A percentile compares a stretch with the other conserved stretches of the same genome.
phyloP scores from a whole-genome alignment of 2,113 vertebrate species.

The Acanthochromis polyacanthus region DNA sequence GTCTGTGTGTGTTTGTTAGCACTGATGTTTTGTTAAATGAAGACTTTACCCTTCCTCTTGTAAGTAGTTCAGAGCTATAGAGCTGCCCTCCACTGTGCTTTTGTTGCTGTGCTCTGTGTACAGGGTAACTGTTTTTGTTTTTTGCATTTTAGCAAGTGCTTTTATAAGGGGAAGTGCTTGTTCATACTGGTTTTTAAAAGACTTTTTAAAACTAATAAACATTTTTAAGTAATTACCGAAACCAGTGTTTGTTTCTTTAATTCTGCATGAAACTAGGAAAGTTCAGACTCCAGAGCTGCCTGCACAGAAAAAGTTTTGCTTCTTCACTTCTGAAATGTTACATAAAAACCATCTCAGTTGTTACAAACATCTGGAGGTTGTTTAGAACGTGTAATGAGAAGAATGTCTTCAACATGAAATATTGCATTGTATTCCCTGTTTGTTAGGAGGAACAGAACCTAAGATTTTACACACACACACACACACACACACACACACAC shows the following conservation, averaged over 20 bases:
- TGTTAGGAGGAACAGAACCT: no score
- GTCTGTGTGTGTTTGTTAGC: slow-evolving; percentile 86
- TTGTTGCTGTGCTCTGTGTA: slow-evolving; percentile 90
- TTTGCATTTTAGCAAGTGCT: slow-evolving; percentile 92
- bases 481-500: no score
- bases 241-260: slow-evolving; percentile 1
- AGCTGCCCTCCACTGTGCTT: slow-evolving; percentile 82
- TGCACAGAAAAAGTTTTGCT: background rate
- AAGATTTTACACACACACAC: no score
- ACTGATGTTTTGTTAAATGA: slow-evolving; percentile 89
- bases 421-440: no score
- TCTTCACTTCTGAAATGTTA: background rate
- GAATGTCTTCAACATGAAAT: no score
- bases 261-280: background rate
- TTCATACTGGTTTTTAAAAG: slow-evolving; percentile 92
- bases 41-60: slow-evolving; percentile 86
- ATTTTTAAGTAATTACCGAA: slow-evolving; percentile 81
- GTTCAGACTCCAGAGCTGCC: background rate
- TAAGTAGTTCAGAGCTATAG: slow-evolving; percentile 89
- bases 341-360: no score
- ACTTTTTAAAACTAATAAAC: slow-evolving; percentile 96
- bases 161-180: slow-evolving; percentile 95
- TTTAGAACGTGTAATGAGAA: no score
- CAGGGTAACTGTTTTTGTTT: slow-evolving; percentile 88
- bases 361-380: no score